Conservation (phyloP, 2,888 invertebrate genomes). For the Hemicrepidius hirtus region DNA sequence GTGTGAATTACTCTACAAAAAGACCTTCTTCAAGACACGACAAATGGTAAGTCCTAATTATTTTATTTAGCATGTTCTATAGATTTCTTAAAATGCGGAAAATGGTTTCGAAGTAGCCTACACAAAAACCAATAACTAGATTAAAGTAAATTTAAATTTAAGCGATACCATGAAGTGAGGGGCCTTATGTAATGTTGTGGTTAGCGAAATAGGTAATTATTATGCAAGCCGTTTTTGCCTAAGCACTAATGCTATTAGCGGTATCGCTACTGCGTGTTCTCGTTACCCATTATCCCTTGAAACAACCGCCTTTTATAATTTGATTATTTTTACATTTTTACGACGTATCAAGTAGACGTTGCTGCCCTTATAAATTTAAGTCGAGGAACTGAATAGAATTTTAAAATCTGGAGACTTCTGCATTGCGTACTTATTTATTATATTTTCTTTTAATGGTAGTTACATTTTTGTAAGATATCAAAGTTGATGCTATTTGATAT, state of each 20-base stretch:
- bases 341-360: slow-evolving; percentile 5
- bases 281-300: slow-evolving; percentile 20
- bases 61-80: background rate
- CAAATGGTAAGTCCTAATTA: background rate
- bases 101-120: too few species aligned
- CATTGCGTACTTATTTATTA: too few species aligned
- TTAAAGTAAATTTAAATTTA: slow-evolving; percentile 37
- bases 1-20: too few species aligned
- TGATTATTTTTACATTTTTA: slow-evolving; percentile 31
- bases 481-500: too few species aligned
- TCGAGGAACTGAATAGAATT: slow-evolving; percentile 5
- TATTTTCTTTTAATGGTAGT: too few species aligned
- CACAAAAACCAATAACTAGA: slow-evolving; percentile 30
- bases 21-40: too few species aligned
- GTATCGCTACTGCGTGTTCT: slow-evolving; percentile 24
- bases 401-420: background rate
- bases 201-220: slow-evolving; percentile 30
- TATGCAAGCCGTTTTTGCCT: slow-evolving; percentile 41
- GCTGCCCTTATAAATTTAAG: slow-evolving; percentile 9
- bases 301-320: slow-evolving; percentile 28
- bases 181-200: slow-evolving; percentile 28
- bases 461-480: too few species aligned
- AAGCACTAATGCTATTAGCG: slow-evolving; percentile 28
- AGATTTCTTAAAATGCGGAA: background rate
- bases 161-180: slow-evolving; percentile 15